Conservation (phyloP, 2,888 invertebrate species). For the Ornithoptera priamus region DNA sequence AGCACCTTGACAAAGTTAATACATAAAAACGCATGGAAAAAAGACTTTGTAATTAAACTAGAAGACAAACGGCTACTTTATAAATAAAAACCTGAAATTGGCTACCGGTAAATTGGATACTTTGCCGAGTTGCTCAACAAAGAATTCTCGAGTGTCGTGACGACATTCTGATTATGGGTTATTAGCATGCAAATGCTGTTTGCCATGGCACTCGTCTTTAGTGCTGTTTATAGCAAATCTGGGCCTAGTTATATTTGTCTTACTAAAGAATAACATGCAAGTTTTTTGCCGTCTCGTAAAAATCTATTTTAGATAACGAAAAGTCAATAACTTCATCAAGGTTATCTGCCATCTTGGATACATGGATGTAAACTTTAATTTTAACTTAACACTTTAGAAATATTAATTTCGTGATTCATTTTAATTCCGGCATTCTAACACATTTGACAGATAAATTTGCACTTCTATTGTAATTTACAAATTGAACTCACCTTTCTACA, state of each 20-base stretch:
- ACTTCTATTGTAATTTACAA: background rate
- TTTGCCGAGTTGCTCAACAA: constrained; percentile 21
- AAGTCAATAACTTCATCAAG: background rate
- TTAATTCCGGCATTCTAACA: background rate
- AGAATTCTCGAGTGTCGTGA: constrained; percentile 18
- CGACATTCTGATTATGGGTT: constrained; percentile 24
- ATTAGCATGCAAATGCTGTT: constrained; percentile 27
- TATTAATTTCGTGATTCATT: too few species aligned
- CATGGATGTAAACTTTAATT: background rate
- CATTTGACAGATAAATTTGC: background rate
- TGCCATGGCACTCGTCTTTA: constrained; percentile 9
- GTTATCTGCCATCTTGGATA: background rate
- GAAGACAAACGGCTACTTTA: background rate
- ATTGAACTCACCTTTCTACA: constrained; percentile 82
- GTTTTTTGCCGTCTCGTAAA: background rate
- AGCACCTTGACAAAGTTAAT: too few species aligned
- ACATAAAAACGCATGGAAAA: background rate
- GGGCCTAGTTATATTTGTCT: background rate
- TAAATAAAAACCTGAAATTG: constrained; percentile 16
- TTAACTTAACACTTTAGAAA: too few species aligned
- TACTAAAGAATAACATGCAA: background rate
- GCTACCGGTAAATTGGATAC: constrained; percentile 6
- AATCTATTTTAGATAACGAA: background rate
- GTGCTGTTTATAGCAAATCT: constrained; percentile 12
- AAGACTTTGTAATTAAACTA: background rate